A percentile compares a stretch with the other conserved stretches of the same genome.
These are phyloP conservation scores for Eupeodes luniger DNA, from an alignment of 2,888 invertebrate genomes.

Conservation along the genomic window DNA sequence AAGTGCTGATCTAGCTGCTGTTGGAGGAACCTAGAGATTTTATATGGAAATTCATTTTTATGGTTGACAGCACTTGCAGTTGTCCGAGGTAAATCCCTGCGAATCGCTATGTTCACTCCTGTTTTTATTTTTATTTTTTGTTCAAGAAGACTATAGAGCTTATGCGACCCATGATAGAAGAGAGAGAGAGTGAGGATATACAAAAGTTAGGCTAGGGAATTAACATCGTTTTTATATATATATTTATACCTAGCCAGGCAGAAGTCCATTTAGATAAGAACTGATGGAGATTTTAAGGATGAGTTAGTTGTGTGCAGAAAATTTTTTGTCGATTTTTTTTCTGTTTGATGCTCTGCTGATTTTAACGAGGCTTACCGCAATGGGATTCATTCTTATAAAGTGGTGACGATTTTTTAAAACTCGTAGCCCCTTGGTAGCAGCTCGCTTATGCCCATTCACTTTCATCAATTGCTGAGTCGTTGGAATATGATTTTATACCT, in stretches of 20 bases:
- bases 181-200: background rate
- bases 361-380: conserved; percentile 13
- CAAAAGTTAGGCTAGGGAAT: conserved; percentile 7
- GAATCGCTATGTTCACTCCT: conserved; percentile 36
- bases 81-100: conserved; percentile 36
- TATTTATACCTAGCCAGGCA: background rate
- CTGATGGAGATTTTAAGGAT: background rate
- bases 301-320: conserved; percentile 10
- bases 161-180: background rate
- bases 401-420: background rate
- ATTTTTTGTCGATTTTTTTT: conserved; percentile 4
- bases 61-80: conserved; percentile 52
- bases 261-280: conserved; percentile 1
- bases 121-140: conserved; percentile 10
- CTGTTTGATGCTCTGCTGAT: background rate
- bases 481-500: too few species aligned
- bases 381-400: background rate
- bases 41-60: conserved; percentile 63
- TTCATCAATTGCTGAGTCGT: too few species aligned
- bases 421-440: background rate
- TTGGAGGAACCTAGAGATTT: conserved; percentile 19
- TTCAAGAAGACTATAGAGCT: conserved; percentile 2
- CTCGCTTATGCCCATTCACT: background rate
- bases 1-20: background rate
- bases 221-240: background rate